Conservation (phyloP, 2,113 vertebrate genomes). For the Chaetodon trifascialis region DNA sequence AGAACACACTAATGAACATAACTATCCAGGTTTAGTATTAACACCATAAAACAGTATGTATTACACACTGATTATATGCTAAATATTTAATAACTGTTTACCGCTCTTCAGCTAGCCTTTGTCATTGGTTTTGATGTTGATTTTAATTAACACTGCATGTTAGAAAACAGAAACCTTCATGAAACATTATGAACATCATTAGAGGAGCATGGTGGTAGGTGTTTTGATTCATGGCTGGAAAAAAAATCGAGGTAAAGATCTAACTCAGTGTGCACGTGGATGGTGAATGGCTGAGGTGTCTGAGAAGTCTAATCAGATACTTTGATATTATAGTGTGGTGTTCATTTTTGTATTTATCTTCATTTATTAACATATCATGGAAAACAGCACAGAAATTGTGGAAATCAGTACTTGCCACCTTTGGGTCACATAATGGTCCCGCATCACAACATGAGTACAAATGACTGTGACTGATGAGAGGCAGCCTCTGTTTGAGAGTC, state of each 20-base stretch:
- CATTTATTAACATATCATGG: neutral
- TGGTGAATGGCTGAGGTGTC: neutral
- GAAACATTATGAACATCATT: neutral
- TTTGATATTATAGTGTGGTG: neutral
- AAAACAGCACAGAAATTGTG: too few species aligned
- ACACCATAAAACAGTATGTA: slow-evolving; percentile 30
- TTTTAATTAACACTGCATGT: neutral
- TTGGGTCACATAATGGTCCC: neutral
- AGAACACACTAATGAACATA: slow-evolving; percentile 51
- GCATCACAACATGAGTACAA: neutral
- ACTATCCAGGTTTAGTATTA: slow-evolving; percentile 43
- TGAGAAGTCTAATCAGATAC: neutral
- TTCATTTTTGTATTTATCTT: neutral
- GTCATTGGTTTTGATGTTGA: neutral
- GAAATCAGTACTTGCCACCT: neutral
- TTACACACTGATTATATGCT: slow-evolving; percentile 38
- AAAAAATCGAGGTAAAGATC: neutral
- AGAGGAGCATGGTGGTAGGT: neutral
- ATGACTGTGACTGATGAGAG: neutral
- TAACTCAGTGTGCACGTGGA: neutral
- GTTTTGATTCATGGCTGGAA: neutral
- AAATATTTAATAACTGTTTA: slow-evolving; percentile 25
- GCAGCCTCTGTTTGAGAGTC: neutral
- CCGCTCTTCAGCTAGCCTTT: neutral
- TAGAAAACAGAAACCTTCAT: neutral